Evolutionary conservation across 2,797 vertebrate genomes (phyloP), one percentile per base, ranked within the genome.

Genomic region (Chloroceryle amazona): DNA sequence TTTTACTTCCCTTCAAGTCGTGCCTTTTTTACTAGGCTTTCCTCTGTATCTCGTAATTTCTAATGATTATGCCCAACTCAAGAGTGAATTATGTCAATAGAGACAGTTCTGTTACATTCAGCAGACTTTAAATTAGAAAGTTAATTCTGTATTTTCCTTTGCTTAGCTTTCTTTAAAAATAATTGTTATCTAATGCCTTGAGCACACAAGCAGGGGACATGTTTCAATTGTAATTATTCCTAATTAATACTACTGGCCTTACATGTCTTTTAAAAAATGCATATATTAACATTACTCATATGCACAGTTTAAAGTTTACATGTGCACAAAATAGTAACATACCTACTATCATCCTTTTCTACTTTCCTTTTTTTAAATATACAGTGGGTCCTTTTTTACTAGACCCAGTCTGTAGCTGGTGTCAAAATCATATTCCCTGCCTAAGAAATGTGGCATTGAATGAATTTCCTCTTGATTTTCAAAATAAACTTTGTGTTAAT

Each of bases 381-480:
- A 54, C 58, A 71, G 2, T 14, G 19, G 5, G 2, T 13, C 76
- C 1, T 47, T 81, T 84, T 81, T 78, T 3, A 44, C n/a, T 41
- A 57, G 8, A 52, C 21, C 23, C 65, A 63, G 61, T 5, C 18
- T 14, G 42, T 19, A 67, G 17, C 37, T 52, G 55, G 4, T 66
- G 60, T 44, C 22, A 63, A 90, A 93, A 89, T 41, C n/a, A 37
- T 85, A 75, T 55, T 92, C 29, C 35, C 11, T n/a, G 33, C 42
- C 12, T 31, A 71, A 80, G 29, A 81, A 75, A 52, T 26, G 14
- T 11, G 11, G 5, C 2, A 2, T 7, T 72, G 46, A n/a, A 29
- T 73, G 58, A 96, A 94, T 79, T 71, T 91, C 33, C 39, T 81
- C 49, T 61, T 60, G 41, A 91, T 93, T 96, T 89, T 92, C 80